Conservation (phyloP, 2,888 invertebrate species). For the Amiota communis region DNA sequence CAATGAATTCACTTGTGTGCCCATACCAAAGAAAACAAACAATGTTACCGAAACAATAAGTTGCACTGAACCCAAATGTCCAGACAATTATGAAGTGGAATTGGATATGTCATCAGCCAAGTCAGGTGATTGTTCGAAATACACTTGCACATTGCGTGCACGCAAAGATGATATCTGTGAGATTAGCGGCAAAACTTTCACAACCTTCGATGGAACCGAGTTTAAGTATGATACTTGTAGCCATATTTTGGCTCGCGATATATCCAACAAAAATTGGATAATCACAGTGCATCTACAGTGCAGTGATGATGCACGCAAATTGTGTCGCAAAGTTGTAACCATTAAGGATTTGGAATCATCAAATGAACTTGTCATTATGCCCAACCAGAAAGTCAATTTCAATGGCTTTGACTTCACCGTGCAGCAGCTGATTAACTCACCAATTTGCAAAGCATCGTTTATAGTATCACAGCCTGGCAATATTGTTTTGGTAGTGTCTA, state of each 20-base stretch:
- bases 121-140: conserved; percentile 75
- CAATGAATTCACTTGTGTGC: conserved; percentile 70
- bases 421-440: conserved; percentile 69
- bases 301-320: conserved; percentile 67
- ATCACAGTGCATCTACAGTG: conserved; percentile 76
- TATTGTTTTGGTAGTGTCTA: conserved; percentile 80
- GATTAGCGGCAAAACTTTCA: conserved; percentile 84
- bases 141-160: conserved; percentile 79
- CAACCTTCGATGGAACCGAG: conserved; percentile 85
- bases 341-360: conserved; percentile 77
- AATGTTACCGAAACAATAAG: conserved; percentile 59
- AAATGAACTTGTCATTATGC: conserved; percentile 74
- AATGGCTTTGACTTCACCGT: conserved; percentile 77
- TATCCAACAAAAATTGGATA: conserved; percentile 80
- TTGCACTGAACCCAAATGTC: conserved; percentile 75
- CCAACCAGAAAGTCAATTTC: conserved; percentile 80
- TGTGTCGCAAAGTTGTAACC: conserved; percentile 79
- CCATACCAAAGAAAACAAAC: conserved; percentile 58
- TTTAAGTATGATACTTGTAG: conserved; percentile 88
- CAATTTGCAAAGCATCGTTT: conserved; percentile 75
- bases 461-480: conserved; percentile 81
- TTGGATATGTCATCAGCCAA: conserved; percentile 72
- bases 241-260: conserved; percentile 84
- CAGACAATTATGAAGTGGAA: conserved; percentile 76
- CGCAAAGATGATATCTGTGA: conserved; percentile 77